Percentiles rank a stretch among this genome's conserved stretches.
Conservation (phyloP, 2,888 invertebrate genomes). For the Pseudoips prasinana region DNA sequence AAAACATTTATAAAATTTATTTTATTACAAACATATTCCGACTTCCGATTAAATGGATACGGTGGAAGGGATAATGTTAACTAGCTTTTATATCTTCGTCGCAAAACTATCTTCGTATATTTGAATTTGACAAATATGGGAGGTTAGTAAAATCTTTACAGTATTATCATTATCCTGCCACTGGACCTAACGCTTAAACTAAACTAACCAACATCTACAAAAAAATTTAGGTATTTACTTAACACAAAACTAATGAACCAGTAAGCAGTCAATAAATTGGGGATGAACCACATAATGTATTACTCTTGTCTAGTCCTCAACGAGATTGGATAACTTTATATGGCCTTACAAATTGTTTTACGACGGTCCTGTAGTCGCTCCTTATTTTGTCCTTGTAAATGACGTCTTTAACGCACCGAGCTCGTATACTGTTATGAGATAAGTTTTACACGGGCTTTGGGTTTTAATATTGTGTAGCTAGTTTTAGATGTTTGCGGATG, state of each 20-base stretch:
- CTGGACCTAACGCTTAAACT: too few relatives aligned
- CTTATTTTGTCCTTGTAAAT: slow-evolving; percentile 41
- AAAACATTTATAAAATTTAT: too few relatives aligned
- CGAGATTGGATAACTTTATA: slow-evolving; percentile 67
- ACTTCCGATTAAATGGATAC: too few relatives aligned
- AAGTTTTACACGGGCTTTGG: slow-evolving; percentile 19
- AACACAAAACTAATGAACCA: slow-evolving; percentile 30
- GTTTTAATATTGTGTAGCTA: slow-evolving; percentile 17
- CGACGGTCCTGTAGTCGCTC: slow-evolving; percentile 36
- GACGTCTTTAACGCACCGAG: slow-evolving; percentile 34
- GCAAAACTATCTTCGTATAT: too few relatives aligned
- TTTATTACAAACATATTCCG: too few relatives aligned
- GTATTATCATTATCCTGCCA: too few relatives aligned
- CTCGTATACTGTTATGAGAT: slow-evolving; percentile 28
- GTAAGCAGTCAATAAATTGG: slow-evolving; percentile 49
- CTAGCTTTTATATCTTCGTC: too few relatives aligned
- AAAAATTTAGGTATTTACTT: slow-evolving; percentile 8
- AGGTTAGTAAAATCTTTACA: too few relatives aligned
- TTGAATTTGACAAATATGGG: too few relatives aligned
- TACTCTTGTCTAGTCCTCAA: slow-evolving; percentile 25
- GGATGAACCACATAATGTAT: slow-evolving; percentile 30
- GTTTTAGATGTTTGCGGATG: slow-evolving; percentile 2
- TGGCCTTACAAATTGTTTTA: slow-evolving; percentile 58
- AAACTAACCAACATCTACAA: too few relatives aligned
- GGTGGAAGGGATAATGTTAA: too few relatives aligned